Base-by-base conservation (phyloP, 2,888 invertebrate species). In the Brachylomia viminalis region DNA sequence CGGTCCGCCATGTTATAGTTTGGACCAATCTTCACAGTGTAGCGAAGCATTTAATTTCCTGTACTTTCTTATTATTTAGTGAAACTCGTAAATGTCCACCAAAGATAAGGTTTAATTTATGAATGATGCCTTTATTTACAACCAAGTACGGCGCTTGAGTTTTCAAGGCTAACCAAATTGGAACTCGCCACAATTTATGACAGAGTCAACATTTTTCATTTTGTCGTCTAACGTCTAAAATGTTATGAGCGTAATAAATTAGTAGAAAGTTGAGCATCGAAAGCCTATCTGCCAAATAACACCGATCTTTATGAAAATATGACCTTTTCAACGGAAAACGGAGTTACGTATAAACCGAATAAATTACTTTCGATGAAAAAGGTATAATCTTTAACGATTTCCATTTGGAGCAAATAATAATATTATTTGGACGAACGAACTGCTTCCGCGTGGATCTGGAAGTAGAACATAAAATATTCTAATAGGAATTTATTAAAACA, bases 141-240 rank as follows among this genome's bases (percentile, higher is more conserved):
- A 47, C 20, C 56, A 42, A 79, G 58, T 33, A 30, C 42, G 27
- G 49, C 23, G 56, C 59, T 56, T 45, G 47, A 49, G 49, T 54
- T 52, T 73, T 75, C 82, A 85, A 85, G 78, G 78, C 56, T 47
- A 62, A 61, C 82, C 20, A 82, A 85, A 85, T 85, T 83, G 85
- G 85, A 74, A 82, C 42, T 78, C 56, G 56, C 74, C 82, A 58
- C 74, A 83, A 83, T 85, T 82, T 83, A 83, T 72, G 78, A 61
- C 56, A 38, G 56, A 74, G 67, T 64, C 68, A 56, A 85, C 82
- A 83, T 83, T 83, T 83, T 82, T 85, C 83, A 83, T 83, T 82
- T 83, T 78, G 82, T 82, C 83, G 68, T 85, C 78, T 85, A 78
- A 85, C 83, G 68, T 85, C 78, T 85, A 78, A 85, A 83, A 85